Conservation (phyloP, 2,888 invertebrate genomes). For the Molanna angustata region DNA sequence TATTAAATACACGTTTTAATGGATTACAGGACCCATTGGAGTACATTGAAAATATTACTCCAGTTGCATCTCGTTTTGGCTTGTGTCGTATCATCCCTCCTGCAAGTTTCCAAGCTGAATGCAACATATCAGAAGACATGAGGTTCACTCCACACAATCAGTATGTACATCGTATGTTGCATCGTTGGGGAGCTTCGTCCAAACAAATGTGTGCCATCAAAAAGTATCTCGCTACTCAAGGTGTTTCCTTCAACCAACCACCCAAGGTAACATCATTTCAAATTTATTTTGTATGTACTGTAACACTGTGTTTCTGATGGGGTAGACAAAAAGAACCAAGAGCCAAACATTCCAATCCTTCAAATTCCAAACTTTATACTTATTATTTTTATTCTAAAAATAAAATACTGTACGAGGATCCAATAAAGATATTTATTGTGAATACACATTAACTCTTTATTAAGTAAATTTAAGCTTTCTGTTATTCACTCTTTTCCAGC, state of each 20-base stretch:
- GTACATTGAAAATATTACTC: conserved; percentile 77
- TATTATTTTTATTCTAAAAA: too few relatives aligned
- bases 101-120: conserved; percentile 72
- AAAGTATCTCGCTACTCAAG: conserved; percentile 75
- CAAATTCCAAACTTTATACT: too few relatives aligned
- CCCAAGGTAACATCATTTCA: conserved; percentile 70
- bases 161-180: conserved; percentile 82
- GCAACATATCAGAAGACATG: conserved; percentile 80
- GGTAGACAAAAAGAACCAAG: too few relatives aligned
- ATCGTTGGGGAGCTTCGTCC: conserved; percentile 86
- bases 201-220: conserved; percentile 82
- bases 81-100: conserved; percentile 89
- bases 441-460: too few relatives aligned
- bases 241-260: conserved; percentile 68
- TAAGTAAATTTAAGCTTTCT: too few relatives aligned
- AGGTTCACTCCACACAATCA: conserved; percentile 87
- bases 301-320: too few relatives aligned
- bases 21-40: conserved; percentile 69
- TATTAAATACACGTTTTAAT: too few relatives aligned
- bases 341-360: too few relatives aligned
- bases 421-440: too few relatives aligned
- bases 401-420: too few relatives aligned
- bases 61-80: conserved; percentile 75
- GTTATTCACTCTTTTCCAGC: too few relatives aligned
- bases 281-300: too few relatives aligned